These are phyloP conservation scores for Melanargia galathea DNA, from an alignment of 2,888 invertebrate species.

Conservation along the genomic window DNA sequence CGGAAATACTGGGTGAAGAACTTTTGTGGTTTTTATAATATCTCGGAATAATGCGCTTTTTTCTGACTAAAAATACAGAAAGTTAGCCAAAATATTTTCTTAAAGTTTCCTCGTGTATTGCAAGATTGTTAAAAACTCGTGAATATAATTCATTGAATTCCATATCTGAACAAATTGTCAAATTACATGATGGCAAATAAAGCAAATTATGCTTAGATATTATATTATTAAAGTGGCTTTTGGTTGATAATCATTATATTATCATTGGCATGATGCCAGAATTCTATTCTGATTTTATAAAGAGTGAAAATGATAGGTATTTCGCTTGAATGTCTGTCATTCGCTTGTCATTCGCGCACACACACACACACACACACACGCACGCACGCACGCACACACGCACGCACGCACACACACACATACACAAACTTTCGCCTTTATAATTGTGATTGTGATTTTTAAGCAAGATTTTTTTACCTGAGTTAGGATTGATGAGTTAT, in stretches of 20 bases:
- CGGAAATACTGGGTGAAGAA: neutral
- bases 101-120: neutral
- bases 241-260: slow-evolving; percentile 4
- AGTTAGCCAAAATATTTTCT: neutral
- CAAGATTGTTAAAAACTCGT: neutral
- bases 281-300: neutral
- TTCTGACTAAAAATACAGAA: neutral
- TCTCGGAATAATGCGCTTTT: neutral
- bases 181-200: slow-evolving; percentile 9
- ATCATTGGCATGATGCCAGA: neutral
- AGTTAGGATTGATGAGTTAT: too few species aligned
- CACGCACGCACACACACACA: too few species aligned
- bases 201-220: neutral
- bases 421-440: too few species aligned
- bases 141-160: too few species aligned
- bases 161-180: too few species aligned
- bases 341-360: too few species aligned
- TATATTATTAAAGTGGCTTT: neutral
- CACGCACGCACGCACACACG: too few species aligned
- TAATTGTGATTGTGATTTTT: too few species aligned
- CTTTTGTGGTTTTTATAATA: neutral
- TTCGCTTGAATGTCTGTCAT: neutral
- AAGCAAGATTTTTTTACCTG: too few species aligned
- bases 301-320: slow-evolving; percentile 13
- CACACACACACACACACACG: too few species aligned